Evolutionary conservation across 2,888 invertebrate genomes (phyloP), one percentile per base, ranked within the genome.

Genomic region (Hesperia comma): DNA sequence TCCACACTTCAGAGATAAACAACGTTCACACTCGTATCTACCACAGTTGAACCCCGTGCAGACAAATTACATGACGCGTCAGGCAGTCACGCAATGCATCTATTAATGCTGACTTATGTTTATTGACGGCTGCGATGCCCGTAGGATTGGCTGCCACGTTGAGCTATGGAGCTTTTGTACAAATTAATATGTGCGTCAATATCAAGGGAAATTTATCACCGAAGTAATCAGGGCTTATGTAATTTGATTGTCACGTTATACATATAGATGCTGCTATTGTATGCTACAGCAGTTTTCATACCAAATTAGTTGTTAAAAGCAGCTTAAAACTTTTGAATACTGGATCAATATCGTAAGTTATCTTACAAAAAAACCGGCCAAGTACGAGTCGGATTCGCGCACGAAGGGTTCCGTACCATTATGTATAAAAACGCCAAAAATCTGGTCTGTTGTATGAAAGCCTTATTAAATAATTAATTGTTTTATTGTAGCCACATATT

Each of bases 41-140:
- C 37, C 1, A 37, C 10, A 12, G 12, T 37, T 21, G 43, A n/a
- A 37, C 51, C 57, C 63, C 32, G n/a, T 49, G 15, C 17, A 43
- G 41, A 54, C 57, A 53, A 51, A 58, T 66, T 43, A 60, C 60
- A 58, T 51, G 63, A 60, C 43, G 43, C 33, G 54, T 43, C 54
- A 19, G 43, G 15, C 41, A 64, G 68, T 69, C 69, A 69, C 69
- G 69, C 69, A 66, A 69, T 57, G 37, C 56, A 66, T 66, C 69
- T 66, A 66, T 69, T 69, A 58, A 61, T 61, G 56, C 61, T 69
- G 60, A 66, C 43, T 66, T 66, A 66, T 66, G 66, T 66, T 60
- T 54, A 66, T 60, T 43, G 64, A 64, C 66, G 63, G 55, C 53
- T 53, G 32, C 55, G 54, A 37, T 60, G 53, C 26, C 51, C 32